Evolutionary conservation across 2,888 invertebrate species (phyloP).

Genomic region (Stegophylla sp.): DNA sequence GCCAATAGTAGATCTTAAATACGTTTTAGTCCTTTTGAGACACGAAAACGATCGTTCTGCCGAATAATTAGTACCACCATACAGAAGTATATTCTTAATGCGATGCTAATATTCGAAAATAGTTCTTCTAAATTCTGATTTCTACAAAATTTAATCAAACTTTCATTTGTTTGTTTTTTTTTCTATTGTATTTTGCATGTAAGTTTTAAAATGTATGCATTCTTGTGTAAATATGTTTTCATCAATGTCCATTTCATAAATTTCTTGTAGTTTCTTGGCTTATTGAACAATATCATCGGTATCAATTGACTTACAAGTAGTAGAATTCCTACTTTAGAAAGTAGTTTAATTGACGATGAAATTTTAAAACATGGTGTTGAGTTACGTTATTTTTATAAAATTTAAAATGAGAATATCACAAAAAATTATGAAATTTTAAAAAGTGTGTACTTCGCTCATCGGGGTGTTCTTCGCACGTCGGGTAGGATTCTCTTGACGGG

Average conservation of each 20-base stretch:
- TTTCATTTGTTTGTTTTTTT: conserved; percentile 11
- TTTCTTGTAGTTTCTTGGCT: conserved; percentile 4
- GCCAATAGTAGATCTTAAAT: conserved; percentile 24
- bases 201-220: conserved; percentile 19
- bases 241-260: conserved; percentile 23
- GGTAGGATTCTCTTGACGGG: no score
- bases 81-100: conserved; percentile 37
- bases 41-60: conserved; percentile 26
- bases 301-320: conserved; percentile 28
- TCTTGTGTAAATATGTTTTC: conserved; percentile 27
- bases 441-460: no score
- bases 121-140: conserved; percentile 24
- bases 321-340: no score
- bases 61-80: neutral
- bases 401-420: no score
- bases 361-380: no score
- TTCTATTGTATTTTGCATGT: conserved; percentile 12
- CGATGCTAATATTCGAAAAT: conserved; percentile 12
- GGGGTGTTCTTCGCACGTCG: no score
- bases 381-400: no score
- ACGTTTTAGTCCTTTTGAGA: conserved; percentile 20
- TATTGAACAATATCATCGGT: conserved; percentile 19
- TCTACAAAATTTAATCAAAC: conserved; percentile 21
- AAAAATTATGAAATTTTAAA: no score
- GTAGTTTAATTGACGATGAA: no score